phyloP scores from a whole-genome alignment of 37 sponge, comb jelly and placozoan species.

The Hormiphora californensis region DNA sequence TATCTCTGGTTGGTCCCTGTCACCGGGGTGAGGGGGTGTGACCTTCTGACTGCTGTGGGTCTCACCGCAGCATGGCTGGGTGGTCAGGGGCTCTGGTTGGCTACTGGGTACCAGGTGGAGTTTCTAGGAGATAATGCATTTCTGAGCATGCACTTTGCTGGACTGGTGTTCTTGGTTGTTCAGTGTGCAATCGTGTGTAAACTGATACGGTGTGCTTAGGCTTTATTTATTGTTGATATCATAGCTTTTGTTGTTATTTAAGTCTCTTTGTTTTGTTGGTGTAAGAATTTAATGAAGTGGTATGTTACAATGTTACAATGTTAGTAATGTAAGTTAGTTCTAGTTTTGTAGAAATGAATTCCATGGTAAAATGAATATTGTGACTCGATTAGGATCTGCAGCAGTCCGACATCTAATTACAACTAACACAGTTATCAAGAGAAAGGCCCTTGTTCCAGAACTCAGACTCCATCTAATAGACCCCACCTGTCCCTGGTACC shows the following conservation, averaged over 20 bases:
- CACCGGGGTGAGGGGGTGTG: conserved; percentile 53
- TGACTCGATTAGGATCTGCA: too few species aligned
- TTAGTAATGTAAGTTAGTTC: too few species aligned
- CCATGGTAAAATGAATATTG: too few species aligned
- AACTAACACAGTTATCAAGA: neutral
- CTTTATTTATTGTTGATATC: too few species aligned
- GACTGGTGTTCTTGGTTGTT: conserved; percentile 65
- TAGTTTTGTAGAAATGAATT: too few species aligned
- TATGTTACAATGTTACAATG: too few species aligned
- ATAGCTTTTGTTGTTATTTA: too few species aligned
- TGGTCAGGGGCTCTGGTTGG: conserved; percentile 89
- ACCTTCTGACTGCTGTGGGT: conserved; percentile 19
- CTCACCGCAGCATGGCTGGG: conserved; percentile 69
- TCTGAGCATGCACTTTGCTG: conserved; percentile 73
- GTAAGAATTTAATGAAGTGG: too few species aligned
- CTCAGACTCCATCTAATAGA: neutral
- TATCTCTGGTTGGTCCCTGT: conserved; percentile 90
- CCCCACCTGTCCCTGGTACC: conserved; percentile 11
- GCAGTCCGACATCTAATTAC: too few species aligned
- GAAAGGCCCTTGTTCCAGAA: neutral
- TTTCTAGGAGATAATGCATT: conserved; percentile 80
- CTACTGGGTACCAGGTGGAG: conserved; percentile 83
- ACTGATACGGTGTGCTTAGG: neutral
- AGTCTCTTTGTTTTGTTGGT: too few species aligned
- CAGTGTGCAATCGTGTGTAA: neutral